phyloP scores from a whole-genome alignment of 2,797 vertebrate species.

The Lagocephalus sceleratus region DNA sequence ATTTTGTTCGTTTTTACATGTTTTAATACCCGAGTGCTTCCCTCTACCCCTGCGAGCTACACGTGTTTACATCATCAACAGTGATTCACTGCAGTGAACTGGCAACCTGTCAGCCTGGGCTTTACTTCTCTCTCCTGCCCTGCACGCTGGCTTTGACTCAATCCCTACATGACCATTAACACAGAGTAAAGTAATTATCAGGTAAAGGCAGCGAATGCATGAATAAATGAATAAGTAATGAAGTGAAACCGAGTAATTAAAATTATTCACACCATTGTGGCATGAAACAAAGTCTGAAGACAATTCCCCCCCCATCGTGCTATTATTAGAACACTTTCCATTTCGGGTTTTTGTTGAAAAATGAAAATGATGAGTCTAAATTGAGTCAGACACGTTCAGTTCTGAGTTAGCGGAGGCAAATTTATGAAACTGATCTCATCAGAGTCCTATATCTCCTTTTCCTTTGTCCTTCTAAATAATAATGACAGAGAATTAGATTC shows the following conservation, averaged over 20 bases:
- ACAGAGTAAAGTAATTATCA: constrained; percentile 59
- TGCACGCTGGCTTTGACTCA: constrained; percentile 24
- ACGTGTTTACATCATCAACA: neutral
- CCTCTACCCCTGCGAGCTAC: no score
- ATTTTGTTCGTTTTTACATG: neutral
- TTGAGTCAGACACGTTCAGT: constrained; percentile 6
- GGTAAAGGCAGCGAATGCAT: constrained; percentile 49
- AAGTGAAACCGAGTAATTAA: constrained; percentile 57
- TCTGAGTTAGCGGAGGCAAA: no score
- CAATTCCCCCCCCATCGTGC: constrained; percentile 23
- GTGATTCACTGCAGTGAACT: constrained; percentile 18
- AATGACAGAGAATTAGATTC: neutral
- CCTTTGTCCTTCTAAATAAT: constrained; percentile 4
- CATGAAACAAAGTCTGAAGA: constrained; percentile 45
- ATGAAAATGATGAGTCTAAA: constrained; percentile 9
- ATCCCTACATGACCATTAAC: constrained; percentile 51
- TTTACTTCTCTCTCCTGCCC: constrained; percentile 15
- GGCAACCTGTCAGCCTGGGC: constrained; percentile 16
- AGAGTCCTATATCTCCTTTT: no score
- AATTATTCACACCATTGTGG: constrained; percentile 46
- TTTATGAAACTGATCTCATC: no score
- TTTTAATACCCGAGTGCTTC: neutral
- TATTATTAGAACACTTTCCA: constrained; percentile 36
- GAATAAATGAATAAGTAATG: constrained; percentile 65
- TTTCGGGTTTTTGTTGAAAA: constrained; percentile 24